Percentiles rank a stretch among this genome's conserved stretches.
These are phyloP conservation scores for Laterallus jamaicensis DNA, from an alignment of 2,113 vertebrate genomes.

Conservation along the genomic window DNA sequence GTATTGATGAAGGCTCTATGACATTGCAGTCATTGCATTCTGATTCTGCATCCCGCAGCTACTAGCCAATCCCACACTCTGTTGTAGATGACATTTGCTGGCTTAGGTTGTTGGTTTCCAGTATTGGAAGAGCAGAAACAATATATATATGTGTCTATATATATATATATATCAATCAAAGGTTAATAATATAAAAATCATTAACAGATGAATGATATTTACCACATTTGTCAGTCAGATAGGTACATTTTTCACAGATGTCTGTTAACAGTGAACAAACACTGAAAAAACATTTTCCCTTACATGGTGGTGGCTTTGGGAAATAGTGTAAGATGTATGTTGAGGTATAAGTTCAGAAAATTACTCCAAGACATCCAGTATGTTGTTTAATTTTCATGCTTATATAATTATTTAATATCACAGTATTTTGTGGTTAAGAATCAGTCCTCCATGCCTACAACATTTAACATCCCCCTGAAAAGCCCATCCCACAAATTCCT, in stretches of 20 bases:
- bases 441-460: neutral
- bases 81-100: neutral
- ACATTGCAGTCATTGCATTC: neutral
- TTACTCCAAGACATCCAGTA: neutral
- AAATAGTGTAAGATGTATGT: neutral
- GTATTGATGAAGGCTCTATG: neutral
- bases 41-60: neutral
- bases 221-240: neutral
- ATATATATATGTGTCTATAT: neutral
- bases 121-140: neutral
- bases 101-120: neutral
- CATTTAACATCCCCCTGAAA: neutral
- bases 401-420: neutral
- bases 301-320: neutral
- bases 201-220: neutral
- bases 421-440: neutral
- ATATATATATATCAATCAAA: neutral
- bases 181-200: neutral
- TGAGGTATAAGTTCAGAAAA: neutral
- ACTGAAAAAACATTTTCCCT: neutral
- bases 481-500: fast-evolving
- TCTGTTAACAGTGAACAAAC: neutral
- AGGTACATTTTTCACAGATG: neutral
- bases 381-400: neutral
- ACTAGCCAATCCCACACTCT: neutral